Evolutionary conservation across 2,888 invertebrate species (phyloP), one percentile per base, ranked within the genome.

Genomic region (Drosophila nr. perissopoda): DNA sequence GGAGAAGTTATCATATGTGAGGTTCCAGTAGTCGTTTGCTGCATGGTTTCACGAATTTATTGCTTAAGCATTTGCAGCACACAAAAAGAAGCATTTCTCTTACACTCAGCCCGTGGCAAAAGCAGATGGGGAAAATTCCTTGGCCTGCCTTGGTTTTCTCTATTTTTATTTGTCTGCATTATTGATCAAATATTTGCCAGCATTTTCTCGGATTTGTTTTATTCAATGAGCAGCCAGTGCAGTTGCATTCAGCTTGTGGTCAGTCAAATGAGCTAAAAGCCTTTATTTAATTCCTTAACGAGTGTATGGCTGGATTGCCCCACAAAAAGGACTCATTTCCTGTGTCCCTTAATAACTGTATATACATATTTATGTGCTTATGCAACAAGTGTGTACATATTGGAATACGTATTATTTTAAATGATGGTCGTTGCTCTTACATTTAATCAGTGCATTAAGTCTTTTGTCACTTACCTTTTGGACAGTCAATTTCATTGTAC

Each of bases 401-500:
- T 27, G 21, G 27, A 13, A 2, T 25, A 18, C 4, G 25, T n/a
- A 4, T 36, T 1, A 27, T 29, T 40, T 27, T n/a, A 5, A 51
- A 29, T 1, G 11, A 18, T 21, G 18, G 2, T 11, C 4, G 13
- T 2, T 0, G 8, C n/a, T n/a, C n/a, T 2, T 29, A 8, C n/a
- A 27, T n/a, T 3, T 7, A 13, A 56, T 16, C 16, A 16, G 25
- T 16, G 4, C 8, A 6, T 18, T 45, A 29, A 18, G 11, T 4
- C 11, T 21, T 16, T 5, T 16, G 3, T 11, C 13, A 77, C 92
- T 91, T 86, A 93, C 93, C 93, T 93, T 91, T 92, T 83, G 92
- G 91, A 88, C 91, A 91, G 85, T 92, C 92, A 92, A 92, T 93
- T 92, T 92, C 93, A 93, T 93, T 92, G 92, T 92, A 92, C 93